These are phyloP conservation scores for Epinotia ramella DNA, from an alignment of 2,888 invertebrate species.

Conservation along the genomic window DNA sequence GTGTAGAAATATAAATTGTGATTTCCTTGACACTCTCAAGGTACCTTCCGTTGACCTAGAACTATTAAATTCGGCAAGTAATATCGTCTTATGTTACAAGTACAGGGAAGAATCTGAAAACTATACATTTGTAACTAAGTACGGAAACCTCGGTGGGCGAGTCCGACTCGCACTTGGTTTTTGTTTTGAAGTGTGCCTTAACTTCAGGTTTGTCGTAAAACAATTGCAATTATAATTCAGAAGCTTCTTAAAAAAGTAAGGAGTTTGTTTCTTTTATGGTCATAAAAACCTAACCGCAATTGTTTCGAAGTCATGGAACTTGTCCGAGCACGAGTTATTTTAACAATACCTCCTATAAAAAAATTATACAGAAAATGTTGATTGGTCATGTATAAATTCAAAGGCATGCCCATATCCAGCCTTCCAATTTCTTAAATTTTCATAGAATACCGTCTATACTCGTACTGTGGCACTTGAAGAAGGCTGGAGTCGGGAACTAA, in stretches of 20 bases:
- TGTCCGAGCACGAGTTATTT: slow-evolving; percentile 12
- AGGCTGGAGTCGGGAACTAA: background rate
- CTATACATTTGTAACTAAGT: too few species aligned
- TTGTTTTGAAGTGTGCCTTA: too few species aligned
- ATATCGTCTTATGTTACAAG: too few species aligned
- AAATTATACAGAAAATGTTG: slow-evolving; percentile 19
- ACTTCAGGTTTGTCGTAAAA: background rate
- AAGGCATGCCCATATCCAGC: slow-evolving; percentile 19
- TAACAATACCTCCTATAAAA: slow-evolving; percentile 32
- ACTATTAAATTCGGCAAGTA: too few species aligned
- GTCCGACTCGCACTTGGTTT: too few species aligned
- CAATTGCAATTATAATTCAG: background rate
- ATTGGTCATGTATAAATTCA: slow-evolving; percentile 44
- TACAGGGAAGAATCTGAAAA: too few species aligned
- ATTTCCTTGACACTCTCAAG: too few species aligned
- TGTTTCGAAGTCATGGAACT: background rate
- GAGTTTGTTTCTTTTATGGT: background rate
- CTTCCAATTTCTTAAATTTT: slow-evolving; percentile 43
- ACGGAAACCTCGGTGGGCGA: too few species aligned
- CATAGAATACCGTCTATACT: slow-evolving; percentile 33
- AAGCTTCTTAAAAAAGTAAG: background rate
- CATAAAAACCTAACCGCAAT: slow-evolving; percentile 1
- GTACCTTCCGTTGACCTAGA: too few species aligned
- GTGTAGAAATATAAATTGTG: too few species aligned
- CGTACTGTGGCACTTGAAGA: background rate